phyloP scores from a whole-genome alignment of 2,113 vertebrate genomes.

The Tachysurus vachellii region DNA sequence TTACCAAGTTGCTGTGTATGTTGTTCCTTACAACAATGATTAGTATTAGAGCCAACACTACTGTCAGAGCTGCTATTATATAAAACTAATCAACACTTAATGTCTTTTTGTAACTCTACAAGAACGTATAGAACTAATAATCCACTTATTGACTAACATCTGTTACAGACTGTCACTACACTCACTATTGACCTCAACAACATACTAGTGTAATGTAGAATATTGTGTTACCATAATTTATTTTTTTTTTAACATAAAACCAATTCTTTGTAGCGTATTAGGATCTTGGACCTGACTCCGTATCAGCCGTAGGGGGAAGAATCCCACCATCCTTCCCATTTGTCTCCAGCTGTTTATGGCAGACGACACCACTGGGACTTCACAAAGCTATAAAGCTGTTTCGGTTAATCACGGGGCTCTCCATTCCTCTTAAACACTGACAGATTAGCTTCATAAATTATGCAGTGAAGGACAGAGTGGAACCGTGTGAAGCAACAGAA shows the following conservation, averaged over 20 bases:
- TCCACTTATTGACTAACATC: background rate
- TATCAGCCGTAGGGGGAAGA: background rate
- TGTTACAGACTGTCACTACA: background rate
- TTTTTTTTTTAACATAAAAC: background rate
- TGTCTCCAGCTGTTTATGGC: conserved; percentile 30
- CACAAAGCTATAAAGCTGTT: conserved; percentile 44
- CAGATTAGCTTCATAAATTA: conserved; percentile 79
- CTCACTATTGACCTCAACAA: background rate
- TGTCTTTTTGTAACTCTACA: background rate
- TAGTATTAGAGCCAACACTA: background rate
- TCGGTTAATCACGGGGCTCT: conserved; percentile 49
- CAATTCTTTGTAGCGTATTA: background rate
- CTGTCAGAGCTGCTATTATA: background rate
- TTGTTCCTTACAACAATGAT: background rate
- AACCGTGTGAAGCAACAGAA: conserved; percentile 74
- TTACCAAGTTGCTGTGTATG: background rate
- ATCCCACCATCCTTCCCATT: background rate
- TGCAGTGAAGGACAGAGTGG: conserved; percentile 74
- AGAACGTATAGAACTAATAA: background rate
- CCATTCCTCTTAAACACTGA: conserved; percentile 62
- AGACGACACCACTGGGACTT: conserved; percentile 39
- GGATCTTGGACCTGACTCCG: background rate
- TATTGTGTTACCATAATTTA: background rate
- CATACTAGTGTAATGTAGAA: background rate
- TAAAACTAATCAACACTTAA: background rate